Conservation (phyloP, 2,113 vertebrate species). For the Pygoscelis adeliae region DNA sequence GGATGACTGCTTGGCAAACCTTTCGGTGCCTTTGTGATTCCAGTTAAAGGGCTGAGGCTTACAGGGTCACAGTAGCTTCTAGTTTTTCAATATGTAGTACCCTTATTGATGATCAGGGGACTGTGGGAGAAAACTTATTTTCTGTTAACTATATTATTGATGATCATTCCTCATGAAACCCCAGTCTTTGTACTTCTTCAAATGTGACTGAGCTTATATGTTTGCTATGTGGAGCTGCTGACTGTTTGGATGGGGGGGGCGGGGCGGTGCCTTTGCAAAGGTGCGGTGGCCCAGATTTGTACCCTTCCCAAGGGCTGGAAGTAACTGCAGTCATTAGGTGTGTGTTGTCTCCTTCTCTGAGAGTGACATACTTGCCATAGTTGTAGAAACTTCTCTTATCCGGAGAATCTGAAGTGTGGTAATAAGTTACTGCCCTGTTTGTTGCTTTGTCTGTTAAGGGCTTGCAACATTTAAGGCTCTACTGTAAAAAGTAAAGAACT, state of each 20-base stretch:
- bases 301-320: background rate
- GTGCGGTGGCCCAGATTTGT: fast-evolving
- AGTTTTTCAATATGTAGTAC: background rate
- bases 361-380: background rate
- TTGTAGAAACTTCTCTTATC: background rate
- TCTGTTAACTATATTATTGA: background rate
- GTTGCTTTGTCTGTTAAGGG: background rate
- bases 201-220: fast-evolving
- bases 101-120: background rate
- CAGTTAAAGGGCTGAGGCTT: background rate
- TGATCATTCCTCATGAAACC: background rate
- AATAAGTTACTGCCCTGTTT: background rate
- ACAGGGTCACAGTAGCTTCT: background rate
- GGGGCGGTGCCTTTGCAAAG: background rate
- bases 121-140: background rate
- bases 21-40: background rate
- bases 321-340: background rate
- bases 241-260: background rate
- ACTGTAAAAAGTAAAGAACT: background rate
- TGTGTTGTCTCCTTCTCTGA: background rate
- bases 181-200: background rate
- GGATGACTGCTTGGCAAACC: background rate
- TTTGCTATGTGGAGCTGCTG: background rate
- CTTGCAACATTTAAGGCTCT: background rate
- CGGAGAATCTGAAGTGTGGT: background rate